Percentiles rank a stretch among this genome's conserved stretches.
Conservation (phyloP, 2,113 vertebrate genomes). For the Chroicocephalus ridibundus region DNA sequence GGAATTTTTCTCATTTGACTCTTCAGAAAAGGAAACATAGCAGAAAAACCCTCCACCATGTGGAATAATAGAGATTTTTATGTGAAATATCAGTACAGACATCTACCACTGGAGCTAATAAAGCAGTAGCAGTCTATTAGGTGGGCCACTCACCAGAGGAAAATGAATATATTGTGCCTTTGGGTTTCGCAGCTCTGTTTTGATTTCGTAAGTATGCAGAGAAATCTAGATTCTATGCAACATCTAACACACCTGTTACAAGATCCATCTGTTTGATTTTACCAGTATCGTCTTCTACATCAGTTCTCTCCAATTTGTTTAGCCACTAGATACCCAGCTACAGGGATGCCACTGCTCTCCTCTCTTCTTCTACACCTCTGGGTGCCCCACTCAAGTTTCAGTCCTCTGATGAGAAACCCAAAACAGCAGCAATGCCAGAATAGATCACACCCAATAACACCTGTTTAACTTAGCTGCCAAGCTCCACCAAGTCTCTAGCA, state of each 20-base stretch:
- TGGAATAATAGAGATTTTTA: not conserved
- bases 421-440: not conserved
- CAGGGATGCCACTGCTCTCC: not conserved
- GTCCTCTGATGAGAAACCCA: not conserved
- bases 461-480: not conserved
- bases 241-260: not conserved
- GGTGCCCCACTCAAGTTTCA: not conserved
- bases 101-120: constrained; percentile 1
- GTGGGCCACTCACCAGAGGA: not conserved
- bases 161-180: not conserved
- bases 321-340: not conserved
- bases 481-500: not conserved
- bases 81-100: not conserved
- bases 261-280: constrained; percentile 17
- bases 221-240: not conserved
- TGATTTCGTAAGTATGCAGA: not conserved
- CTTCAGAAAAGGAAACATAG: not conserved
- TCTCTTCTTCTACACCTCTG: not conserved
- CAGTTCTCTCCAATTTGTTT: not conserved
- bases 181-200: not conserved
- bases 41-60: not conserved
- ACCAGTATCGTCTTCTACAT: not conserved
- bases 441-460: not conserved
- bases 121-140: not conserved
- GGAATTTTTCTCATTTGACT: not conserved